A percentile compares a stretch with the other conserved stretches of the same genome.
Evolutionary conservation across 2,888 invertebrate genomes (phyloP).

Genomic region (Troides helena): DNA sequence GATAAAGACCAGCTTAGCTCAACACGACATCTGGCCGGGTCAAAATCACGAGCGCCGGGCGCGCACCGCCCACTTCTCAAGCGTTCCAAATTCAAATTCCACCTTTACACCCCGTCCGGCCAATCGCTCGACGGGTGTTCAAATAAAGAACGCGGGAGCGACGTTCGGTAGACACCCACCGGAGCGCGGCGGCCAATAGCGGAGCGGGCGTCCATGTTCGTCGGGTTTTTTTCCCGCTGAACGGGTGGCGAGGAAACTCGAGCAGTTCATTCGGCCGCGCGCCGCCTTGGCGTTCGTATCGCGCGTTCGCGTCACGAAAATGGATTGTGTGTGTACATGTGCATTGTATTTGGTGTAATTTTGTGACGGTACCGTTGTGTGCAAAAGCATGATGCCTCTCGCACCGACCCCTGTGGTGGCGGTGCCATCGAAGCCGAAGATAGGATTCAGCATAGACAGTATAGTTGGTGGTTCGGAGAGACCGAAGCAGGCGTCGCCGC

Average conservation of each 20-base stretch:
- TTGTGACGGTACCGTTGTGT: slow-evolving; percentile 70
- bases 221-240: slow-evolving; percentile 57
- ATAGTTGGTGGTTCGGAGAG: slow-evolving; percentile 88
- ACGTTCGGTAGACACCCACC: slow-evolving; percentile 55
- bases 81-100: slow-evolving; percentile 70
- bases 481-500: slow-evolving; percentile 78
- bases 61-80: slow-evolving; percentile 69
- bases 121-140: slow-evolving; percentile 54
- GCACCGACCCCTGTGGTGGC: slow-evolving; percentile 95
- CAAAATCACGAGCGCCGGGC: slow-evolving; percentile 61
- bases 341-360: slow-evolving; percentile 65
- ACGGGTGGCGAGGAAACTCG: slow-evolving; percentile 50
- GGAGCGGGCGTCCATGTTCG: slow-evolving; percentile 63
- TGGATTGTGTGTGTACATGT: slow-evolving; percentile 78
- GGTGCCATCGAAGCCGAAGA: slow-evolving; percentile 95
- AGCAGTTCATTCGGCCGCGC: slow-evolving; percentile 75
- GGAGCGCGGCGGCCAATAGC: slow-evolving; percentile 55
- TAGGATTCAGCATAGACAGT: slow-evolving; percentile 96
- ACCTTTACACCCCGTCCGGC: slow-evolving; percentile 52
- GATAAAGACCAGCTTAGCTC: slow-evolving; percentile 51
- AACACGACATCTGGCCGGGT: slow-evolving; percentile 66
- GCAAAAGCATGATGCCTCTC: slow-evolving; percentile 93
- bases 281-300: slow-evolving; percentile 76
- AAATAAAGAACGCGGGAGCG: slow-evolving; percentile 59
- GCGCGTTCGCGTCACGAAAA: slow-evolving; percentile 67